phyloP scores from a whole-genome alignment of 2,888 invertebrate genomes.

The Drosophila lutescens region DNA sequence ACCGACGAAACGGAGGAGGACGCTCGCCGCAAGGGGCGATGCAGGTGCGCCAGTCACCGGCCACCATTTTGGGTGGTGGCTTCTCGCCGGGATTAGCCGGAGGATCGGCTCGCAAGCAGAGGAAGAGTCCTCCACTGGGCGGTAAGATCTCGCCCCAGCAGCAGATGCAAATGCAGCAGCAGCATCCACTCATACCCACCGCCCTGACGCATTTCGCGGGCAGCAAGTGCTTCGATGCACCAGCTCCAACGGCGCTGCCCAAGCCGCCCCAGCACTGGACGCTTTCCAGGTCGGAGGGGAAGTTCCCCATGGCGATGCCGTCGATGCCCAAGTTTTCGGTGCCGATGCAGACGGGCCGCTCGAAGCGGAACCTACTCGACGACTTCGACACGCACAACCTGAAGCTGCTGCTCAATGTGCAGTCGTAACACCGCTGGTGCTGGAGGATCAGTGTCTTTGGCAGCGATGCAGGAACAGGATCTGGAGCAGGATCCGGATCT shows the following conservation, averaged over 20 bases:
- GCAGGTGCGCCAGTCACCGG: constrained; percentile 74
- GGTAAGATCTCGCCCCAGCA: constrained; percentile 78
- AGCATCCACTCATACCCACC: constrained; percentile 82
- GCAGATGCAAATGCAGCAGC: constrained; percentile 30
- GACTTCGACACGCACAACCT: constrained; percentile 86
- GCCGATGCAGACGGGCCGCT: constrained; percentile 66
- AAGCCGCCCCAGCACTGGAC: constrained; percentile 93
- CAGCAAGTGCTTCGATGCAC: constrained; percentile 93
- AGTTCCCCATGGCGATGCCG: constrained; percentile 82
- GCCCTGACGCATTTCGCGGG: constrained; percentile 87
- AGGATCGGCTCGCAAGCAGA: constrained; percentile 75
- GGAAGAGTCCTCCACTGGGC: constrained; percentile 61
- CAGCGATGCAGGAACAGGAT: constrained; percentile 47
- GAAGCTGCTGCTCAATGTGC: constrained; percentile 88
- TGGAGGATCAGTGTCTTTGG: constrained; percentile 44
- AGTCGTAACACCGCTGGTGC: constrained; percentile 82
- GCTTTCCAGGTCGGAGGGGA: constrained; percentile 81
- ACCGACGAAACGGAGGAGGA: constrained; percentile 55
- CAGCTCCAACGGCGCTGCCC: constrained; percentile 91
- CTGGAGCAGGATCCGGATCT: constrained; percentile 44
- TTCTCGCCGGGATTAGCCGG: constrained; percentile 49
- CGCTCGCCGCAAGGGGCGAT: constrained; percentile 64
- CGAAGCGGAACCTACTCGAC: constrained; percentile 83
- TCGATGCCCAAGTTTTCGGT: constrained; percentile 76
- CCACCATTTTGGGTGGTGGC: constrained; percentile 77